phyloP scores from a whole-genome alignment of 2,113 vertebrate species.

The Axis porcinus region DNA sequence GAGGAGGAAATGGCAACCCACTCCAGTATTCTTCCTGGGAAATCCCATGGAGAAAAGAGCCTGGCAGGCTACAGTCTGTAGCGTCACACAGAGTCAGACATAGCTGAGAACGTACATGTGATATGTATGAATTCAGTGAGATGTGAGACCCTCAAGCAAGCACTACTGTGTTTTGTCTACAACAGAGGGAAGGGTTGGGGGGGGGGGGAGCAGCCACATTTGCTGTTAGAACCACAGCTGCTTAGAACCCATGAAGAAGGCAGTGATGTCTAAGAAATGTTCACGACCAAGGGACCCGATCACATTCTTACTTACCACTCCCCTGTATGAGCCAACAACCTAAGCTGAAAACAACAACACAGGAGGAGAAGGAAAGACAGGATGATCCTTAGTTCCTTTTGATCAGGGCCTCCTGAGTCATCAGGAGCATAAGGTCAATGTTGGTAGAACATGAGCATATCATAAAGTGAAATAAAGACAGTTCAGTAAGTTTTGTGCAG shows the following conservation, averaged over 20 bases:
- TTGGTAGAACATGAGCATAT: neutral
- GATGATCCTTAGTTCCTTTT: neutral
- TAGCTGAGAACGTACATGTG: neutral
- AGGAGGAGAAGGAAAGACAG: neutral
- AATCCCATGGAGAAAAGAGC: neutral
- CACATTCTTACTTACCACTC: neutral
- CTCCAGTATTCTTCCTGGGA: neutral
- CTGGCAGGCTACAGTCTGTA: neutral
- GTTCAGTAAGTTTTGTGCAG: neutral
- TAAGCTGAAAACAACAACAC: neutral
- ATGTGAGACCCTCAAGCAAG: neutral
- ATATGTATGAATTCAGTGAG: neutral
- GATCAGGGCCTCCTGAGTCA: neutral
- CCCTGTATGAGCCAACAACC: neutral
- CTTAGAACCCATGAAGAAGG: neutral
- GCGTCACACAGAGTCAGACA: neutral
- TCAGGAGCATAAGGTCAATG: neutral
- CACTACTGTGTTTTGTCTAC: neutral
- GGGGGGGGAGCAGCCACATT: neutral
- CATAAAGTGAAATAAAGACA: neutral
- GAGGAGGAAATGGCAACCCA: neutral
- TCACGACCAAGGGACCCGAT: neutral
- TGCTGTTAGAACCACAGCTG: neutral
- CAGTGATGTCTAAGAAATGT: neutral
- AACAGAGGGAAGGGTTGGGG: neutral